Percentiles rank a stretch among this genome's conserved stretches.
Evolutionary conservation across 2,113 vertebrate species (phyloP).

Genomic region (Malurus elegans): DNA sequence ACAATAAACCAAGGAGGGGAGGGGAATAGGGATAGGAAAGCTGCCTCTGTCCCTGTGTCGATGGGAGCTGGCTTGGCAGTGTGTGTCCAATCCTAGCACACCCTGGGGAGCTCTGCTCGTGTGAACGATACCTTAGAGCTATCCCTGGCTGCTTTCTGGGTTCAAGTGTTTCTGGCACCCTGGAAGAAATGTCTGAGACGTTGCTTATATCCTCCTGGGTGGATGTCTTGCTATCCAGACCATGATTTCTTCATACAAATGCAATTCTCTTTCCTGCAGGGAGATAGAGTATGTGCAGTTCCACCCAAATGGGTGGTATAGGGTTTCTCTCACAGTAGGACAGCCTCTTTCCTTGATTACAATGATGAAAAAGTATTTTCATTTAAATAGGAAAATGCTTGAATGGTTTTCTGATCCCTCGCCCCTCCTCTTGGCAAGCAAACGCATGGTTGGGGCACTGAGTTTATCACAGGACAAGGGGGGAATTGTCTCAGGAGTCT

Average conservation of each 20-base stretch:
- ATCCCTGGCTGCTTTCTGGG: background rate
- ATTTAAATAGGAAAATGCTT: slow-evolving; percentile 42
- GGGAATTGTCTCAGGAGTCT: slow-evolving; percentile 37
- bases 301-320: background rate
- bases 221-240: background rate
- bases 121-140: background rate
- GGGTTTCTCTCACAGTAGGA: background rate
- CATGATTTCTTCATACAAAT: background rate
- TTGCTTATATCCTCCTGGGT: background rate
- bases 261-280: background rate
- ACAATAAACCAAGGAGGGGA: background rate
- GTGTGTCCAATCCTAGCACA: rapidly evolving
- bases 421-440: slow-evolving; percentile 48
- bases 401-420: slow-evolving; percentile 24
- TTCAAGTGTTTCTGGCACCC: background rate
- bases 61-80: background rate
- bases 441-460: background rate
- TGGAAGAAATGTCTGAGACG: background rate
- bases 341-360: background rate
- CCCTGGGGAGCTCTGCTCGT: background rate
- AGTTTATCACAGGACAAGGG: slow-evolving; percentile 49
- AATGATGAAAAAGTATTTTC: slow-evolving; percentile 35
- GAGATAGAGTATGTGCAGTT: background rate
- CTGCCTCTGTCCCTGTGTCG: rapidly evolving
- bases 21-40: background rate